Base-by-base conservation (phyloP, 2,888 invertebrate species). In the Agriopis aurantiaria region DNA sequence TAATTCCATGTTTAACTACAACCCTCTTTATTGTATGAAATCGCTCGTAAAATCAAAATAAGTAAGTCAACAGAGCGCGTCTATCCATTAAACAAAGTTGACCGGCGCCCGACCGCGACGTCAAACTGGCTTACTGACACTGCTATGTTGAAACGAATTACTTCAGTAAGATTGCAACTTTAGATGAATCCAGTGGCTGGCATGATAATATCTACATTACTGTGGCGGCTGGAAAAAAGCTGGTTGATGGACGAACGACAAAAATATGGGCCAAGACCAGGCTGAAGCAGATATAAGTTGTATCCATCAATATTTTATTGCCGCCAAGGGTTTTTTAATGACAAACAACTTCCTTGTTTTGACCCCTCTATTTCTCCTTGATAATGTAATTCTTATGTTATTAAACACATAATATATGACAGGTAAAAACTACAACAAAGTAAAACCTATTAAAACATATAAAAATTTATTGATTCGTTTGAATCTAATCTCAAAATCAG, bases 11-110 rank as follows among this genome's bases (percentile, higher is more conserved):
- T 53, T 62, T 53, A 45, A 62, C 45, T 45, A 53, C 53, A 46
- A 17, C 57, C 55, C 41, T 63, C 59, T 55, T 12, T 49, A 55
- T 69, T 52, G 59, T 60, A 56, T 61, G 51, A 65, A 61, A 69
- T 62, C 49, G 52, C 45, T 57, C 51, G 61, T 65, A 52, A 69
- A 69, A 69, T 69, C 61, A 65, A 52, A 69, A 69, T 60, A 51
- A 64, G 58, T 46, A 57, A 61, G 57, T 57, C 49, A 61, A 65
- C 69, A 62, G 65, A 40, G 69, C 65, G 69, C 65, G 56, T 53
- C 53, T 65, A 69, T 55, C 61, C 62, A 57, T 62, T 61, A 69
- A 69, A 69, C 61, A 65, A 69, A 65, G 61, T 69, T 69, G 65
- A 65, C 69, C 69, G 65, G 60, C 56, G 65, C 41, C 60, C 12